A percentile compares a stretch with the other conserved stretches of the same genome.
phyloP scores from a whole-genome alignment of 37 sponge, comb jelly and placozoan species.

The Haliclona indistincta region DNA sequence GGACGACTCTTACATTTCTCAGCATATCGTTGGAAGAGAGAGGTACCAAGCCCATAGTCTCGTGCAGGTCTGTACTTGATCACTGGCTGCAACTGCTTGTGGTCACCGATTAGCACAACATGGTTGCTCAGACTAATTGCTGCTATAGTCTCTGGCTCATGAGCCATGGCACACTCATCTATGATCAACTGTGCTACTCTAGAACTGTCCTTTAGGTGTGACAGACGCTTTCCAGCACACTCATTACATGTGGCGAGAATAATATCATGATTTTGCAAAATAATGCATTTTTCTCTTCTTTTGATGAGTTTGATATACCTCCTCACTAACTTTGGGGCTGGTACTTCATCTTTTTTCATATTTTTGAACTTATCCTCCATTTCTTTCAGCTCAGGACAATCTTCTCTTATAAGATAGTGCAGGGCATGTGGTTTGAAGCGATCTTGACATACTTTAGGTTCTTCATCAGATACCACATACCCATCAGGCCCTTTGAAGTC shows the following conservation, averaged over 20 bases:
- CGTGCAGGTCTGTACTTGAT: constrained; percentile 49
- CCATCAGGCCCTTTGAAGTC: constrained; percentile 20
- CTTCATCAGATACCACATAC: not conserved
- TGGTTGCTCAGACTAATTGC: constrained; percentile 67
- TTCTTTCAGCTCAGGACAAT: not conserved
- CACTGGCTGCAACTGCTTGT: constrained; percentile 70
- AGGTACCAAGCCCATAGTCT: constrained; percentile 51
- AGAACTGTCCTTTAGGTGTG: not conserved
- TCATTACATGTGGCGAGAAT: constrained; percentile 26
- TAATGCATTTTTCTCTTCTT: not conserved
- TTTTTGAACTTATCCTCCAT: not conserved
- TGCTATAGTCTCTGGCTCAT: constrained; percentile 71
- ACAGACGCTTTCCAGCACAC: not conserved
- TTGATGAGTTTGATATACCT: too few relatives aligned
- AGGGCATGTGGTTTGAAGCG: not conserved
- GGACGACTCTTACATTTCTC: not conserved
- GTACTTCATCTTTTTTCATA: too few relatives aligned
- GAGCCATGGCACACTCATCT: constrained; percentile 83
- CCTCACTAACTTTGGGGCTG: too few relatives aligned
- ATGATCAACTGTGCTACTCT: constrained; percentile 62
- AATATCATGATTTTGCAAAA: constrained; percentile 7
- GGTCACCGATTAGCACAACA: constrained; percentile 65
- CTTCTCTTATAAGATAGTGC: constrained; percentile 9
- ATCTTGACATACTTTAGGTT: not conserved
- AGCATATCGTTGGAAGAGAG: constrained; percentile 74